These are phyloP conservation scores for Lycophotia porphyrea DNA, from an alignment of 2,888 invertebrate genomes.

Conservation along the genomic window DNA sequence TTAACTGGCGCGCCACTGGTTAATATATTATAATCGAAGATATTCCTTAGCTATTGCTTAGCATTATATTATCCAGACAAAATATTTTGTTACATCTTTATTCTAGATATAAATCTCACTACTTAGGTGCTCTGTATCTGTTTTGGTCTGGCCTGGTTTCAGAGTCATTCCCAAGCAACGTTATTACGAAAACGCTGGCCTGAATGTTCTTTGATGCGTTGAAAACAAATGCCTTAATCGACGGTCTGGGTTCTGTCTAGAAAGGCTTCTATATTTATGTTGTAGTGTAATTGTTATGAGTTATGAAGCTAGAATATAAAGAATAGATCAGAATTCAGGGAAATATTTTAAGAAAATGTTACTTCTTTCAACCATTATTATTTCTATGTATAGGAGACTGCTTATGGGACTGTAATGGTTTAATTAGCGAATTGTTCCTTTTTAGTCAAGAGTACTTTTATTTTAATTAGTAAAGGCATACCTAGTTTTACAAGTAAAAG, in stretches of 20 bases:
- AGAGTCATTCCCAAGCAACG: conserved; percentile 14
- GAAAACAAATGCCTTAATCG: conserved; percentile 31
- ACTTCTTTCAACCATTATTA: too few species aligned
- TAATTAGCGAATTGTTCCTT: background rate
- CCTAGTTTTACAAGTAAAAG: background rate
- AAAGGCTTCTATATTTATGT: background rate
- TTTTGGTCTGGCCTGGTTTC: conserved; percentile 21
- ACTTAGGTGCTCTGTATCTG: conserved; percentile 4
- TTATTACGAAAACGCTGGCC: conserved; percentile 12
- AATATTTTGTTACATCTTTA: background rate
- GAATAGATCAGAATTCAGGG: background rate
- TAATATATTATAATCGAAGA: background rate
- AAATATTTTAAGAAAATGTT: background rate
- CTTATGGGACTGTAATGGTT: background rate
- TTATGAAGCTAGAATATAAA: background rate
- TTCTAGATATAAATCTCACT: conserved; percentile 8
- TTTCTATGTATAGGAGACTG: too few species aligned
- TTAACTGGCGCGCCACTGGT: too few species aligned
- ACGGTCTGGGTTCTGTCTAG: conserved; percentile 30
- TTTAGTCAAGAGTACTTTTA: background rate
- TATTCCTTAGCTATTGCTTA: too few species aligned
- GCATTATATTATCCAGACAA: background rate
- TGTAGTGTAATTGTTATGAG: background rate
- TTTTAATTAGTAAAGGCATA: background rate
- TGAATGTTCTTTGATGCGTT: conserved; percentile 32